Evolutionary conservation across 1,140 invertebrate species (phyloP), one percentile per base, ranked within the genome.

Genomic region (Aleiodes sp.): DNA sequence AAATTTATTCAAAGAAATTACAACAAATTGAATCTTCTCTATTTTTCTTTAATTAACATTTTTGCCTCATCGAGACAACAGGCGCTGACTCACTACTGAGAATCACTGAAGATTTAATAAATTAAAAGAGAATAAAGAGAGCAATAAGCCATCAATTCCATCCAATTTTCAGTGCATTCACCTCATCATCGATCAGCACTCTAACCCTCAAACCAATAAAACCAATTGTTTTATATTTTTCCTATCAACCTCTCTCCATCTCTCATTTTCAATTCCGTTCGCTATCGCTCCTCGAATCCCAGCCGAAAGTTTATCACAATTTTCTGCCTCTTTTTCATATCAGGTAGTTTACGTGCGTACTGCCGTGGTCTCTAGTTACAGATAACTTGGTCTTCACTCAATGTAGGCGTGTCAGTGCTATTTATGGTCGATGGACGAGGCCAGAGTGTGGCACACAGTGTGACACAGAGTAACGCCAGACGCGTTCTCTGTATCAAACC

Each of bases 381-480:
- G 57, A 68, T 68, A 68, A 61, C 66, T 21, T 37, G 26, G 66
- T n/a, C 57, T 12, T 52, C 46, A 52, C 46, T 52, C 46, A 52
- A 62, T 37, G 67, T 69, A 63, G 67, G 67, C 67, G 66, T 69
- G 67, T 52, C 65, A 37, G 28, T 59, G 52, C 31, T 67, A 67
- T 67, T 67, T 67, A 67, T 31, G 35, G 65, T 57, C 65, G 52
- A 67, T 67, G 56, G 56, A 29, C 56, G 26, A 59, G 56, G 56
- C n/a, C n/a, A 59, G n/a, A 59, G 26, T 26, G 52, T 56, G 52
- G 21, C 24, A 26, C 29, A 59, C 29, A 59, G 28, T n/a, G 56
- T 59, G 56, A 59, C 56, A 59, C 12, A n/a, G 9, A 33, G n/a
- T 6, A 16, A n/a, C 12, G n/a, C 56, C 56, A 59, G 56, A 59